A percentile compares a stretch with the other conserved stretches of the same genome.
Conservation (phyloP, 2,797 vertebrate genomes). For the Tympanoctomys barrerae region DNA sequence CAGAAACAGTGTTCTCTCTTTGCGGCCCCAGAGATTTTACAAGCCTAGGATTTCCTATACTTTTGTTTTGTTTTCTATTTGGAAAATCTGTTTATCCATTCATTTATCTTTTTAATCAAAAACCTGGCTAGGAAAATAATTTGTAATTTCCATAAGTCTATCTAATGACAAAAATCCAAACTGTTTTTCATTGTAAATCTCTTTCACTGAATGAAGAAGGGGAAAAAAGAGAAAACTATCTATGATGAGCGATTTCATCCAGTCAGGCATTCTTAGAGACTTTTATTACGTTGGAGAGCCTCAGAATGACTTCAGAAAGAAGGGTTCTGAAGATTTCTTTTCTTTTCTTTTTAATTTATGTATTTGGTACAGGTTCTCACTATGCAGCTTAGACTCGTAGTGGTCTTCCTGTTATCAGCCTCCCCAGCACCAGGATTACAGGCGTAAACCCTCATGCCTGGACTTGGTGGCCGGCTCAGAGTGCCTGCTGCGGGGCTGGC, state of each 20-base stretch:
- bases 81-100: not conserved
- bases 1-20: not conserved
- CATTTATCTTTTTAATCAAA: slow-evolving; percentile 31
- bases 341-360: not conserved
- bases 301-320: not conserved
- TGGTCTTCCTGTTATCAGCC: too few relatives aligned
- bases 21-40: not conserved
- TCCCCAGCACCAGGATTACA: too few relatives aligned
- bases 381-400: too few relatives aligned
- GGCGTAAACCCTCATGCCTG: too few relatives aligned
- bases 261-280: not conserved
- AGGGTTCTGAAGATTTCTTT: slow-evolving; percentile 21
- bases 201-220: not conserved
- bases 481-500: too few relatives aligned
- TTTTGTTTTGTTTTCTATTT: slow-evolving; percentile 44
- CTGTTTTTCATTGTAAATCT: not conserved
- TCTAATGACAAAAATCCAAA: not conserved
- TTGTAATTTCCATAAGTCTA: slow-evolving; percentile 22
- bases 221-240: not conserved
- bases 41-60: not conserved
- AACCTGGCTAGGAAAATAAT: not conserved
- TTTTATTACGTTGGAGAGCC: not conserved
- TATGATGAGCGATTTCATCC: not conserved
- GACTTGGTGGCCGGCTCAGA: too few relatives aligned
- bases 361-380: too few relatives aligned